Evolutionary conservation across 2,113 vertebrate species (phyloP).

Genomic region (Cyanoramphus novaezelandiae): DNA sequence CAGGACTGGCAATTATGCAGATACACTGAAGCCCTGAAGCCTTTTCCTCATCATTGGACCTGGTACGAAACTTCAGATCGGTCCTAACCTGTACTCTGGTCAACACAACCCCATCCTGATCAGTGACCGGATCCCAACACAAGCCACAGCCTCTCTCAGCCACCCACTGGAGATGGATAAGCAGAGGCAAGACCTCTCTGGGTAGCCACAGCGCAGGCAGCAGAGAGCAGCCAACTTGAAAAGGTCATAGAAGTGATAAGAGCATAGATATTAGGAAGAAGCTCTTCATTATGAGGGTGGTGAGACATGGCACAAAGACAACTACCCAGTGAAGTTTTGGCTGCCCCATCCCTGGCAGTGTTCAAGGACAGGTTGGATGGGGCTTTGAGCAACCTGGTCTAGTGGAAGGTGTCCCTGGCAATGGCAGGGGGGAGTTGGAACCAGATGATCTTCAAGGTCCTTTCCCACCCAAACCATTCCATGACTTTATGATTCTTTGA

Average conservation of each 20-base stretch:
- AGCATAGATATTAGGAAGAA: neutral
- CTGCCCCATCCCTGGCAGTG: neutral
- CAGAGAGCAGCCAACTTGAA: neutral
- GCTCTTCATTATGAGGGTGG: neutral
- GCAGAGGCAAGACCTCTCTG: neutral
- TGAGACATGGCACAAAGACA: neutral
- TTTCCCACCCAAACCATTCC: neutral
- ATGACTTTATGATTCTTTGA: neutral
- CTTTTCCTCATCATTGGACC: accelerated
- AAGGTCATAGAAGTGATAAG: neutral
- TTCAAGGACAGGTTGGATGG: neutral
- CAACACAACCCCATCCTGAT: neutral
- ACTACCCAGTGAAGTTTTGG: neutral
- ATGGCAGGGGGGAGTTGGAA: neutral
- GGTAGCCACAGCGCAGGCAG: accelerated
- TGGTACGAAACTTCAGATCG: neutral
- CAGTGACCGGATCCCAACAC: neutral
- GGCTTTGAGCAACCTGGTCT: neutral
- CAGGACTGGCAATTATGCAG: accelerated
- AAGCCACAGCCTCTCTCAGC: neutral
- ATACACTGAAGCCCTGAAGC: neutral
- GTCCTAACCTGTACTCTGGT: accelerated
- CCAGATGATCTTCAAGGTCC: neutral
- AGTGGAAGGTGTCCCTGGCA: neutral
- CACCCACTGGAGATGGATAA: neutral